Evolutionary conservation across 2,113 vertebrate genomes (phyloP), one percentile per base, ranked within the genome.

Genomic region (Abramis brama): DNA sequence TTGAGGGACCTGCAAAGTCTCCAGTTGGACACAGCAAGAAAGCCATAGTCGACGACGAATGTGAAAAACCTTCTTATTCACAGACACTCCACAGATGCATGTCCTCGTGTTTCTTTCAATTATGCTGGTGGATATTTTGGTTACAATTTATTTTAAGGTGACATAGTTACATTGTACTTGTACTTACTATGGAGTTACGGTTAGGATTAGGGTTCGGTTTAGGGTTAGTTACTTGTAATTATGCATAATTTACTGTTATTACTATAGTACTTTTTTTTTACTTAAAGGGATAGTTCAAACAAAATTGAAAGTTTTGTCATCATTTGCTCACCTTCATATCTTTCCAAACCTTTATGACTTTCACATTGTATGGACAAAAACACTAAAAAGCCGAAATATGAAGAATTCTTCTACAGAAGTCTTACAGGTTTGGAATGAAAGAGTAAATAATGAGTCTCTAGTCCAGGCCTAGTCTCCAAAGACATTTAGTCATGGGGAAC

Each of bases 1-100:
- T 55, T 33, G 75, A 77, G 47, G 52, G 52, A 43, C 25, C 77
- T 79, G 52, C 10, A 1, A 77, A 79, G n/a, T 79, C 77, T 59
- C 55, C 55, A 79, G 74, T n/a, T 50, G 52, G 74, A 76, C 74
- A 30, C 6, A 76, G n/a, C 3, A 4, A 4, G 45, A 52, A 76
- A 76, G 12, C 23, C 45, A 76, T 19, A 27, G 57, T 39, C 30
- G 23, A 33, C 13, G 55, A 62, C 23, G 1, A 39, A 60, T 59
- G 25, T 52, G 50, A 21, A 55, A 55, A 77, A 8, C 8, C 2
- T 19, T 76, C 19, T 17, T 7, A 39, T 39, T 71, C 33, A 23
- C 68, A 30, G 64, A 68, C 64, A 68, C 19, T n/a, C 21, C 57
- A 59, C 57, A 13, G 60, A 25, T 73, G 68, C 36, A 11, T 74